phyloP scores from a whole-genome alignment of 1,140 invertebrate genomes.

The Drosophila sulfurigaster region DNA sequence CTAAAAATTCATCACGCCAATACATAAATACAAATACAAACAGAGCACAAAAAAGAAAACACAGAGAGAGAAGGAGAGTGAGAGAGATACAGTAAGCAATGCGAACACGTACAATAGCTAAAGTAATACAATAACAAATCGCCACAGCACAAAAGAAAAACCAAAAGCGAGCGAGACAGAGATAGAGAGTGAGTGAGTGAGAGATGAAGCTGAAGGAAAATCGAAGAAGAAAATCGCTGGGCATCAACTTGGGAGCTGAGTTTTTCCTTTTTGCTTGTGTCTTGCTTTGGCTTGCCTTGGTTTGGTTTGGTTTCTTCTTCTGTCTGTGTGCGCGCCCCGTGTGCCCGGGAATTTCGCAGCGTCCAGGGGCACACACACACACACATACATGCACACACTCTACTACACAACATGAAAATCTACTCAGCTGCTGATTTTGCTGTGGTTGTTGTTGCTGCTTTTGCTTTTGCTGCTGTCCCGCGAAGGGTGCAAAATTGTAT shows the following conservation, averaged over 20 bases:
- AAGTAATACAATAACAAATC: conserved; percentile 60
- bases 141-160: conserved; percentile 14
- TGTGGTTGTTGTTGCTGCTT: conserved; percentile 18
- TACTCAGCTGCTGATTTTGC: conserved; percentile 58
- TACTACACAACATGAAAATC: conserved; percentile 65
- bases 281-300: conserved; percentile 29
- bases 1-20: conserved; percentile 48
- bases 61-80: background rate
- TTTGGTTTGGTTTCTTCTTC: conserved; percentile 25
- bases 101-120: conserved; percentile 42
- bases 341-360: conserved; percentile 62
- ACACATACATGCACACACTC: conserved; percentile 20
- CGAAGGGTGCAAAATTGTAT: conserved; percentile 35
- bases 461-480: conserved; percentile 14
- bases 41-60: background rate
- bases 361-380: conserved; percentile 40
- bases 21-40: conserved; percentile 35
- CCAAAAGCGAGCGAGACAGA: no score
- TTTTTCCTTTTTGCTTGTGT: background rate
- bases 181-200: background rate
- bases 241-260: conserved; percentile 13
- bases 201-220: conserved; percentile 25
- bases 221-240: conserved; percentile 57
- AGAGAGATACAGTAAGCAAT: conserved; percentile 13
- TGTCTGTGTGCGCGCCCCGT: conserved; percentile 30